Base-by-base conservation (phyloP, 2,888 invertebrate genomes). In the Acanthococcus lagerstroemiae region DNA sequence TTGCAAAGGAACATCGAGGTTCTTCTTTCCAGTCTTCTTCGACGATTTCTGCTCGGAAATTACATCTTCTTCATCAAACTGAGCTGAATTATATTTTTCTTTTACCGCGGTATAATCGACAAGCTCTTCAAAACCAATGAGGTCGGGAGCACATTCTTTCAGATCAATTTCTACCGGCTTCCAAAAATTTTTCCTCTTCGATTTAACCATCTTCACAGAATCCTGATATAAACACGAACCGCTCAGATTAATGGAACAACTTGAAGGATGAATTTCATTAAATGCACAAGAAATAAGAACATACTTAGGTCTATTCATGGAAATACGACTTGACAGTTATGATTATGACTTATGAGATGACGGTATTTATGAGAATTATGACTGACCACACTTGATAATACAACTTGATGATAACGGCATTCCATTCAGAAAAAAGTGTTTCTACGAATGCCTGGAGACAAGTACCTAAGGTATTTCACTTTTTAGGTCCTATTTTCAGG, bases 91-190 rank as follows among this genome's bases (percentile, higher is more conserved):
- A 37, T 4, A 4, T 30, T 50, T 50, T 19, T 50, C 61, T 24
- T 50, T 48, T 25, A 61, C 37, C 21, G 50, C 50, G 19, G 25
- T 50, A 22, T 61, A 61, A 52, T 61, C 61, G 12, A 37, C 50
- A 6, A 61, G 50, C 30, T 61, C 50, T 50, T 61, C 61, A 21
- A 61, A 26, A n/a, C 61, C 25, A 21, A 61, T 61, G 4, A 61
- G 30, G 22, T 61, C 61, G 9, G 25, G 3, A 21, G 48, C 48
- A 17, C 21, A n/a, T 19, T 48, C 48, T 37, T 37, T 37, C 2
- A 48, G 21, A 3, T 48, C 17, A 21, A 48, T 48, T 19, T 21
- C 48, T 9, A 48, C 48, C n/a, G 48, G 48, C 17, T 48, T 48
- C 48, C 48, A 48, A 2, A 17, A 9, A 3, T 48, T 48, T 21